Evolutionary conservation across 2,888 invertebrate species (phyloP).

Genomic region (Nesidiocoris tenuis): DNA sequence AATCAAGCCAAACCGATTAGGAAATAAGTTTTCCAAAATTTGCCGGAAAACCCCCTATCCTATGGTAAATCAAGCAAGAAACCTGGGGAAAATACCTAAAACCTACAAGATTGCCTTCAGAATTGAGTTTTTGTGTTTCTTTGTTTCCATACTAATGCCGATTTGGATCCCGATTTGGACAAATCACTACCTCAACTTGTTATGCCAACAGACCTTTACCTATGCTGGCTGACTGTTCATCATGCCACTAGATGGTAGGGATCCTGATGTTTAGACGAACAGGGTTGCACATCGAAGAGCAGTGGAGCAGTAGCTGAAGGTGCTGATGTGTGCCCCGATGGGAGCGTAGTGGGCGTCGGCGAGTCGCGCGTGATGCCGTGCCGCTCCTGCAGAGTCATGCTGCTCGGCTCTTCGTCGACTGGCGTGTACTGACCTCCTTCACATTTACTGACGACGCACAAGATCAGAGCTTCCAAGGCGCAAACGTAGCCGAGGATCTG

Average conservation of each 20-base stretch:
- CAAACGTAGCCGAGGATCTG: slow-evolving; percentile 65
- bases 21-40: too few relatives aligned
- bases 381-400: slow-evolving; percentile 60
- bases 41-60: too few relatives aligned
- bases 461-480: slow-evolving; percentile 62
- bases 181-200: too few relatives aligned
- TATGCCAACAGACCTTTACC: too few relatives aligned
- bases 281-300: slow-evolving; percentile 57
- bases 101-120: too few relatives aligned
- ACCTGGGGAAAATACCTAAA: too few relatives aligned
- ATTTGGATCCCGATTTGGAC: too few relatives aligned
- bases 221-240: slow-evolving; percentile 21
- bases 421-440: slow-evolving; percentile 61
- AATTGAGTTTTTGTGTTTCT: too few relatives aligned
- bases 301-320: slow-evolving; percentile 53
- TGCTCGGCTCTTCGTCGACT: slow-evolving; percentile 65
- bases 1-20: too few relatives aligned
- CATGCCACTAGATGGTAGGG: slow-evolving; percentile 49
- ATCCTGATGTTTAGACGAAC: slow-evolving; percentile 54
- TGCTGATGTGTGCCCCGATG: slow-evolving; percentile 56
- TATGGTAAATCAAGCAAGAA: too few relatives aligned
- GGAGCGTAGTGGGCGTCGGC: slow-evolving; percentile 51
- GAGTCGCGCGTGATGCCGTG: slow-evolving; percentile 55
- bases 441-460: slow-evolving; percentile 62
- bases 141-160: too few relatives aligned